These are phyloP conservation scores for Carassius gibelio DNA, from an alignment of 2,113 vertebrate species.

Conservation along the genomic window DNA sequence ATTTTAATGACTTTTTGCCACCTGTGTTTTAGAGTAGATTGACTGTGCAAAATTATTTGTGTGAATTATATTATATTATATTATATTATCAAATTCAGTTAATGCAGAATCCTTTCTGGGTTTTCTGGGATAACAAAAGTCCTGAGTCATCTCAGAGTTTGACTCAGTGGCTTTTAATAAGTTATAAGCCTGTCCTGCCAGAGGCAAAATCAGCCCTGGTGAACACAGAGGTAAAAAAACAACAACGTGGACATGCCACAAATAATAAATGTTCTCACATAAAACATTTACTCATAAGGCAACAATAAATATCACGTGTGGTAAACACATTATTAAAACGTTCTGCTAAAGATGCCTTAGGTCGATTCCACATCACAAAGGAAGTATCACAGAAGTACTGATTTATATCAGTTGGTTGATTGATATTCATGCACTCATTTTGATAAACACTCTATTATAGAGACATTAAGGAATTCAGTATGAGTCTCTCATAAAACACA, in stretches of 20 bases:
- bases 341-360: background rate
- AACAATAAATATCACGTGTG: background rate
- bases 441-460: background rate
- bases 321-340: background rate
- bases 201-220: background rate
- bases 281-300: background rate
- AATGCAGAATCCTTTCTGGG: background rate
- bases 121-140: background rate
- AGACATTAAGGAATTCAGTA: background rate
- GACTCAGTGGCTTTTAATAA: conserved; percentile 5
- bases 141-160: background rate
- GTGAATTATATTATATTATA: background rate
- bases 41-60: background rate
- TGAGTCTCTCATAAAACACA: background rate
- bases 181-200: background rate
- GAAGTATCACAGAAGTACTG: background rate
- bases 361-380: background rate
- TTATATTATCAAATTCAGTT: background rate
- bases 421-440: background rate
- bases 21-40: background rate
- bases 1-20: background rate
- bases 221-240: background rate
- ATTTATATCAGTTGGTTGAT: too few relatives aligned
- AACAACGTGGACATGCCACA: background rate
- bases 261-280: conserved; percentile 5